Conservation (phyloP, 2,797 vertebrate genomes). For the Dermochelys coriacea region DNA sequence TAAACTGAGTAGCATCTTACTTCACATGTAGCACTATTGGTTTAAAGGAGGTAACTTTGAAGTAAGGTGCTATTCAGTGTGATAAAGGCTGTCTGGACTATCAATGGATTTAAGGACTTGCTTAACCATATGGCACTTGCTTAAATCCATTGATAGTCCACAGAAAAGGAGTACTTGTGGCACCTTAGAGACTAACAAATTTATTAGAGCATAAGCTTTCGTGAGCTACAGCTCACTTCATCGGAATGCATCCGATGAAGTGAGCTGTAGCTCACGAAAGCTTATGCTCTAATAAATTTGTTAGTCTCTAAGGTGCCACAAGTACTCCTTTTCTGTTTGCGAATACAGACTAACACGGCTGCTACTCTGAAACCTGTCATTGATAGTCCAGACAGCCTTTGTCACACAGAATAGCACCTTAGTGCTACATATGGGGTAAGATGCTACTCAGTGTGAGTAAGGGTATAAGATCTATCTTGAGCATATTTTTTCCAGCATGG, state of each 20-base stretch:
- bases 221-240: no score
- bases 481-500: no score
- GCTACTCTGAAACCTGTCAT: no score
- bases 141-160: neutral
- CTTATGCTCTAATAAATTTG: no score
- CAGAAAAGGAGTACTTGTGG: no score
- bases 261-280: no score
- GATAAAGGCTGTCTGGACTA: neutral
- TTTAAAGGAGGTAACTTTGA: neutral
- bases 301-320: no score
- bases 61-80: neutral
- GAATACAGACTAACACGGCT: no score
- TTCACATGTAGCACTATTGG: neutral
- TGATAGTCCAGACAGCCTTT: neutral
- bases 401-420: neutral
- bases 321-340: no score
- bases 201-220: no score
- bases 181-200: no score
- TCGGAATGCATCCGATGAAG: no score
- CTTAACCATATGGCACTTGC: neutral
- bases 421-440: neutral
- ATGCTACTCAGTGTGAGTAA: neutral
- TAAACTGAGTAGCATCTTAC: neutral
- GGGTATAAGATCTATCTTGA: neutral
- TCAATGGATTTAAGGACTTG: neutral